Conservation (phyloP, 2,113 vertebrate genomes). For the Istiophorus platypterus region DNA sequence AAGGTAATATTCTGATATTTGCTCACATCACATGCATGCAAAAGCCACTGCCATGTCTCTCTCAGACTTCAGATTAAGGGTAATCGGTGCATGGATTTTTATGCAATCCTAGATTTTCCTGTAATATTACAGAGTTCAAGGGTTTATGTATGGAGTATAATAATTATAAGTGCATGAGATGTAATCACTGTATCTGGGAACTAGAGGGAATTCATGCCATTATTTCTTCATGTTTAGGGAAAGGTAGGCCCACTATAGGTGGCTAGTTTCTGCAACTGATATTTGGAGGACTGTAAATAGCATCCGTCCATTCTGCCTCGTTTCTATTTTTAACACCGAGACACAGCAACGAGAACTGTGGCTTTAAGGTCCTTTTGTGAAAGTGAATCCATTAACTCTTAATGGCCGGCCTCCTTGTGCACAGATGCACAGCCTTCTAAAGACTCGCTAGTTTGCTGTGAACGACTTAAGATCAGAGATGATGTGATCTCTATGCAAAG, state of each 20-base stretch:
- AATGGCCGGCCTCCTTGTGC: constrained; percentile 78
- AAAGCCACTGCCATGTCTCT: constrained; percentile 54
- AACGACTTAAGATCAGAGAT: constrained; percentile 52
- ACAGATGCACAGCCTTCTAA: constrained; percentile 67
- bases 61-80: constrained; percentile 63
- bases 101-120: constrained; percentile 66
- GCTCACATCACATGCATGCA: constrained; percentile 27
- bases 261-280: constrained; percentile 77
- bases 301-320: constrained; percentile 78
- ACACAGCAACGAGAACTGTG: constrained; percentile 78
- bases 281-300: constrained; percentile 83
- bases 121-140: constrained; percentile 60
- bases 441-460: constrained; percentile 56
- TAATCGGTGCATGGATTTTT: constrained; percentile 53
- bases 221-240: constrained; percentile 41
- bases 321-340: constrained; percentile 85
- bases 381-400: constrained; percentile 85
- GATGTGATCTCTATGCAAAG: constrained; percentile 53
- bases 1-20: constrained; percentile 32
- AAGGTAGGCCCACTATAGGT: constrained; percentile 60
- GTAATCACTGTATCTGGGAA: constrained; percentile 74
- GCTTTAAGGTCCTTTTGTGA: constrained; percentile 85
- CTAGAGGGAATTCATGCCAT: constrained; percentile 56
- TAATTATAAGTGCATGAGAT: constrained; percentile 78
- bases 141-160: constrained; percentile 52